Percentiles rank a stretch among this genome's conserved stretches.
phyloP scores from a whole-genome alignment of 2,113 vertebrate species.

The Protobothrops mucrosquamatus region DNA sequence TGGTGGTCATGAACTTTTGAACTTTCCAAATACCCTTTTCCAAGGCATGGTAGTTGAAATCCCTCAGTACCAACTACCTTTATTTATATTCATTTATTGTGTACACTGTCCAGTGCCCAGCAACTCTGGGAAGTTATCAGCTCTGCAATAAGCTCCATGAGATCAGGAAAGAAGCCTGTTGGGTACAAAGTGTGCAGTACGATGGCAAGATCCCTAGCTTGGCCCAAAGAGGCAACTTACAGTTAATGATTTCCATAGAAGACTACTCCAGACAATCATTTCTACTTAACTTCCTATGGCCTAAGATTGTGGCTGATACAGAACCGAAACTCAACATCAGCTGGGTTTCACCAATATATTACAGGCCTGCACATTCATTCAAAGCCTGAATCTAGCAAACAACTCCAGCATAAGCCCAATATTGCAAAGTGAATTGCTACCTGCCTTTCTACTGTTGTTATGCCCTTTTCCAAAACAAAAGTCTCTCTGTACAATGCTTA shows the following conservation, averaged over 20 bases:
- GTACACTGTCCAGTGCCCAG: not conserved
- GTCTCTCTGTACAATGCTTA: not conserved
- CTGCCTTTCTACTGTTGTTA: not conserved
- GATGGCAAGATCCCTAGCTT: not conserved
- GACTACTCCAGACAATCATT: not conserved
- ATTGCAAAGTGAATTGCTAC: not conserved
- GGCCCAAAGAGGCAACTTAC: not conserved
- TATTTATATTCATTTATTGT: not conserved
- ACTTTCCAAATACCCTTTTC: not conserved
- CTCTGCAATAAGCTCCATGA: not conserved
- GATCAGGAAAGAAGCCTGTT: not conserved
- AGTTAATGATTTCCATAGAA: not conserved
- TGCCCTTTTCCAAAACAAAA: not conserved
- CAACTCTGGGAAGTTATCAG: not conserved
- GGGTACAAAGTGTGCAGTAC: not conserved
- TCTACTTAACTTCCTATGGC: not conserved
- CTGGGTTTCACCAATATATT: not conserved
- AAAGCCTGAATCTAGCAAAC: not conserved
- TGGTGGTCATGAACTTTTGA: not conserved
- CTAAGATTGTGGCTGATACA: not conserved
- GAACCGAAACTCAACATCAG: not conserved
- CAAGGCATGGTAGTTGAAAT: not conserved
- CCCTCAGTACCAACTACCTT: not conserved
- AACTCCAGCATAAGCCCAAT: not conserved
- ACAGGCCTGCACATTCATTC: not conserved